Conservation (phyloP, 2,797 vertebrate genomes). For the Chaetodon trifasciatus region DNA sequence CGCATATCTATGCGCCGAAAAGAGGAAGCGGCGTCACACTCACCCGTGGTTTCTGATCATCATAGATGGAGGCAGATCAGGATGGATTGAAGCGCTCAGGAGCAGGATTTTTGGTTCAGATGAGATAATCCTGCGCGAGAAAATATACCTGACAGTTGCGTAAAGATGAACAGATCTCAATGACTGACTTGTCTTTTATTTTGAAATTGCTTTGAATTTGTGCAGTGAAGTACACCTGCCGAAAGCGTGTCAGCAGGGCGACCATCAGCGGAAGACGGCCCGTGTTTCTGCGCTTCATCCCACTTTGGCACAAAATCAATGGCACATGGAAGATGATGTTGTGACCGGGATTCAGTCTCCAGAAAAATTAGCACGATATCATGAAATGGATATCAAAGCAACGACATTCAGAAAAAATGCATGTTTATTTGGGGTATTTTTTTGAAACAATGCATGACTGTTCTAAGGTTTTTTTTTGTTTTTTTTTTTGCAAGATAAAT, state of each 20-base stretch:
- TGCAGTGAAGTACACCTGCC: constrained; percentile 48
- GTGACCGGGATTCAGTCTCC: background rate
- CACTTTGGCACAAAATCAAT: constrained; percentile 11
- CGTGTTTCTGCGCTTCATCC: background rate
- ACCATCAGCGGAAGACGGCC: constrained; percentile 8
- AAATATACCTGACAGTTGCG: background rate
- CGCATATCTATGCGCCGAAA: constrained; percentile 65
- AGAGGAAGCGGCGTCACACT: constrained; percentile 76
- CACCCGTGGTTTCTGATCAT: constrained; percentile 31
- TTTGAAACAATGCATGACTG: background rate
- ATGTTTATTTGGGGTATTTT: background rate
- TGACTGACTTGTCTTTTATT: constrained; percentile 33
- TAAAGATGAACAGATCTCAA: background rate
- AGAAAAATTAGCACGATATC: background rate
- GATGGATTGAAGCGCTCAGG: background rate
- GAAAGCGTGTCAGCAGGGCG: constrained; percentile 22
- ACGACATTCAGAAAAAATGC: background rate
- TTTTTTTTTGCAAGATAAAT: background rate
- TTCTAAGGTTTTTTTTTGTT: background rate
- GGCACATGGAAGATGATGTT: constrained; percentile 4
- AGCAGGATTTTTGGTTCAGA: background rate
- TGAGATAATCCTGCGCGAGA: background rate
- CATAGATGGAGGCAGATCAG: background rate
- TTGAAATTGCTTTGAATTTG: constrained; percentile 49
- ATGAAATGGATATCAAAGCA: background rate